These are phyloP conservation scores for Orgyia antiqua DNA, from an alignment of 2,888 invertebrate genomes.

Conservation along the genomic window DNA sequence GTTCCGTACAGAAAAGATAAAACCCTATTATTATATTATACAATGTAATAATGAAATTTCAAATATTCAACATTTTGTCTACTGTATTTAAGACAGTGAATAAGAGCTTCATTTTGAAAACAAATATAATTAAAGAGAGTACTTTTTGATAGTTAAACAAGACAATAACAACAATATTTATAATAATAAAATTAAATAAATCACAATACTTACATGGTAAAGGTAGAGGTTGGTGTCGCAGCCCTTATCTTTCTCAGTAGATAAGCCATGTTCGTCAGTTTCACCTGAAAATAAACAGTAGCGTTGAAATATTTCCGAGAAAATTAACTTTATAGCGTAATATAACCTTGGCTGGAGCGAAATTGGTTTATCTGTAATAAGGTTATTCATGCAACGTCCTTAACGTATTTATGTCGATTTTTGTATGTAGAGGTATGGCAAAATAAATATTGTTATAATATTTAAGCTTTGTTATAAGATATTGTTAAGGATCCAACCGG, in stretches of 20 bases:
- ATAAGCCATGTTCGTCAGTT: constrained; percentile 81
- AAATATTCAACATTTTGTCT: too few species aligned
- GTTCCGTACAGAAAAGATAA: too few species aligned
- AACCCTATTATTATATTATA: too few species aligned
- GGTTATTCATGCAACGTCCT: constrained; percentile 3
- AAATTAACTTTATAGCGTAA: constrained; percentile 13
- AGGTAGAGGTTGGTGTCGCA: constrained; percentile 93
- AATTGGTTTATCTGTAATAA: constrained; percentile 15
- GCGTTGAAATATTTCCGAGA: constrained; percentile 1
- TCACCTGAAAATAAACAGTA: constrained; percentile 76
- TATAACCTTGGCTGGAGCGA: constrained; percentile 6
- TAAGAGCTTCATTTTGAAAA: too few species aligned
- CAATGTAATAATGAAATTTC: too few species aligned
- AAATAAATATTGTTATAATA: too few species aligned
- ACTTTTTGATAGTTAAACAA: too few species aligned
- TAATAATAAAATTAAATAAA: constrained; percentile 8
- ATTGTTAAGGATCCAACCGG: too few species aligned
- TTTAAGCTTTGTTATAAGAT: too few species aligned
- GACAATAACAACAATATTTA: not conserved
- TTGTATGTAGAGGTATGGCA: not conserved
- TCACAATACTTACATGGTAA: constrained; percentile 81
- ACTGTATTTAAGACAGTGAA: too few species aligned
- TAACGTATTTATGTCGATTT: constrained; percentile 5
- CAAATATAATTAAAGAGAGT: too few species aligned
- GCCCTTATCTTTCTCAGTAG: constrained; percentile 84